phyloP scores from a whole-genome alignment of 2,113 vertebrate genomes.

The Rhipidura dahli region DNA sequence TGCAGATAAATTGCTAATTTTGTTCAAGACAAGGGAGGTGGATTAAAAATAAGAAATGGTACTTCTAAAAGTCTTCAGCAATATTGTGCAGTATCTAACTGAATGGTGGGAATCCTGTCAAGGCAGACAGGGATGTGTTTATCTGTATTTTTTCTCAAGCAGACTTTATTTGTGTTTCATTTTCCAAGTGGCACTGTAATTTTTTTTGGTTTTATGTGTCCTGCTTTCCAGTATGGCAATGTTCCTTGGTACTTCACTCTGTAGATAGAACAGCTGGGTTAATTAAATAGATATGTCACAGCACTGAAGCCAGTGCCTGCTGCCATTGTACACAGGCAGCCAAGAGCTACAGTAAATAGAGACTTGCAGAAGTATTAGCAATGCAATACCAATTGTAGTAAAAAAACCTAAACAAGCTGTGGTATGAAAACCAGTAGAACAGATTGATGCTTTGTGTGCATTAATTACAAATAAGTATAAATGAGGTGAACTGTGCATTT shows the following conservation, averaged over 20 bases:
- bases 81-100: not conserved
- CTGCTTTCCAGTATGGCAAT: conserved; percentile 20
- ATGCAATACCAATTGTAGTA: not conserved
- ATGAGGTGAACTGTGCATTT: not conserved
- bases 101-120: not conserved
- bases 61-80: not conserved
- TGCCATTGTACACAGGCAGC: conserved; percentile 45
- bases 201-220: conserved; percentile 25
- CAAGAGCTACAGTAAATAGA: conserved; percentile 25
- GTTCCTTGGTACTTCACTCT: conserved; percentile 25
- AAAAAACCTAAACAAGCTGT: not conserved
- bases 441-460: not conserved
- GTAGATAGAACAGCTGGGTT: conserved; percentile 69
- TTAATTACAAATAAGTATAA: not conserved
- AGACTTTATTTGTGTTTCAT: conserved; percentile 10
- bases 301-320: conserved; percentile 52
- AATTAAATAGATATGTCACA: conserved; percentile 80
- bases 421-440: not conserved
- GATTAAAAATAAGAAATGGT: not conserved
- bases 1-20: not conserved
- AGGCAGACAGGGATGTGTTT: not conserved
- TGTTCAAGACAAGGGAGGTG: not conserved
- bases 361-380: not conserved
- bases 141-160: not conserved
- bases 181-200: not conserved